Conservation (phyloP, 2,113 vertebrate genomes). For the Alligator sinensis region DNA sequence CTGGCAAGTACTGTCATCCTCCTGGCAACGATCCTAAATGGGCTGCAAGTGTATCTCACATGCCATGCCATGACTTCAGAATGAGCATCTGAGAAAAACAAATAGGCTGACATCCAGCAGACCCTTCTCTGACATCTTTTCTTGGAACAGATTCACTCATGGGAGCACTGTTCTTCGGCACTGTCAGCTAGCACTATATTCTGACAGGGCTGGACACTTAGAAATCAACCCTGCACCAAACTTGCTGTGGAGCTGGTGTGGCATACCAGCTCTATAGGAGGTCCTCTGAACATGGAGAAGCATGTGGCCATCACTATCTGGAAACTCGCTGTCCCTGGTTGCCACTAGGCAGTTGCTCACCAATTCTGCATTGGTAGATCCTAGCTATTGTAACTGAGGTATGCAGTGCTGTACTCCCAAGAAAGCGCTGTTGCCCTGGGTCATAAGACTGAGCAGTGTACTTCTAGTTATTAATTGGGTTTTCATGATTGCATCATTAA, state of each 20-base stretch:
- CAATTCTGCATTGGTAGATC: too few species aligned
- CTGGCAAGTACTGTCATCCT: too few species aligned
- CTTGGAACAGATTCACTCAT: neutral
- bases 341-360: too few species aligned
- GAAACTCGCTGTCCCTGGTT: neutral
- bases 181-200: neutral
- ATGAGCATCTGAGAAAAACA: neutral
- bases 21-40: too few species aligned
- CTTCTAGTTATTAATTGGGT: neutral
- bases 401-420: neutral
- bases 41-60: too few species aligned
- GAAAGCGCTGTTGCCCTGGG: neutral
- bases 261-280: neutral
- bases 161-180: neutral
- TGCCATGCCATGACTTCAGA: neutral
- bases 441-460: neutral
- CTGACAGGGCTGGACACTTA: neutral
- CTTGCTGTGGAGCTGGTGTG: neutral
- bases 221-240: neutral
- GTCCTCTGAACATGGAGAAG: neutral
- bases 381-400: neutral
- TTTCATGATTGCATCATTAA: neutral
- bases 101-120: neutral
- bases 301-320: neutral
- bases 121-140: neutral